These are phyloP conservation scores for Pseudomyrmex flavicornis DNA, from an alignment of 1,140 invertebrate species.

Conservation along the genomic window DNA sequence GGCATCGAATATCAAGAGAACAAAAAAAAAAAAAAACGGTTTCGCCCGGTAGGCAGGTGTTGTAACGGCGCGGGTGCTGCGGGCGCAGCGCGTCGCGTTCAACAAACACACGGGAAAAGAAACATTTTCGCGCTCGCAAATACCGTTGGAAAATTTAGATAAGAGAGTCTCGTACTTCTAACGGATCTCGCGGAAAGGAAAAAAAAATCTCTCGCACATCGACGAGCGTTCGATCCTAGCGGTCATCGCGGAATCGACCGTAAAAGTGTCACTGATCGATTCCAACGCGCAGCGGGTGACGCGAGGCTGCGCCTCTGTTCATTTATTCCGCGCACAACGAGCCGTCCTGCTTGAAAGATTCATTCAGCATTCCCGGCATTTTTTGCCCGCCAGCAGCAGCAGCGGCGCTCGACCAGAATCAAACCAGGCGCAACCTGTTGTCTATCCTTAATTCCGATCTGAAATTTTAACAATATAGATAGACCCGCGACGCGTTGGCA, in stretches of 20 bases:
- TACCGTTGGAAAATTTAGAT: slow-evolving; percentile 56
- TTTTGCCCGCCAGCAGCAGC: slow-evolving; percentile 37
- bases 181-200: slow-evolving; percentile 24
- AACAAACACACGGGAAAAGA: neutral
- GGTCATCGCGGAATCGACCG: slow-evolving; percentile 43
- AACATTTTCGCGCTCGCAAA: neutral
- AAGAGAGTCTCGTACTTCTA: slow-evolving; percentile 48
- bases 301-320: slow-evolving; percentile 54
- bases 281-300: slow-evolving; percentile 45
- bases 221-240: slow-evolving; percentile 12
- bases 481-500: neutral
- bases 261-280: slow-evolving; percentile 67
- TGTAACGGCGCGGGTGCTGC: too few species aligned
- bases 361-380: slow-evolving; percentile 74
- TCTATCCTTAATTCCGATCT: slow-evolving; percentile 51
- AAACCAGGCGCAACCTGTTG: slow-evolving; percentile 38
- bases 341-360: slow-evolving; percentile 71
- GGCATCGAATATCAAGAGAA: too few species aligned
- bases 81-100: too few species aligned
- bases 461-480: slow-evolving; percentile 8
- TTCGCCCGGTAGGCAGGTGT: too few species aligned
- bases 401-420: slow-evolving; percentile 26
- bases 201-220: slow-evolving; percentile 28
- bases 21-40: too few species aligned
- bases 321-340: slow-evolving; percentile 70